Conservation (phyloP, 2,888 invertebrate genomes). For the Bellardia bayeri region DNA sequence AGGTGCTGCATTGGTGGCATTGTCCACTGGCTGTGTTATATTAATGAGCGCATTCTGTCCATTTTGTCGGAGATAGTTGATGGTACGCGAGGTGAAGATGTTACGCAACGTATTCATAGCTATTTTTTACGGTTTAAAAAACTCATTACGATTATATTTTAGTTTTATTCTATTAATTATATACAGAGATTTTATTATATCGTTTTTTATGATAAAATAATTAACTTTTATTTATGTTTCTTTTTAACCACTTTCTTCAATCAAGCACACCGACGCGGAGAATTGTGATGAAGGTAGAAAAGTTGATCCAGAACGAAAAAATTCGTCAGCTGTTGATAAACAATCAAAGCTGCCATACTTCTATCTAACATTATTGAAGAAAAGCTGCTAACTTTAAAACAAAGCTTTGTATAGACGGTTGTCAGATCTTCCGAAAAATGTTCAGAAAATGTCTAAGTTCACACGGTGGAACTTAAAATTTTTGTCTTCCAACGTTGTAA, state of each 20-base stretch:
- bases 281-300: neutral
- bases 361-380: neutral
- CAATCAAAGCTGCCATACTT: neutral
- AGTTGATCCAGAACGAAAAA: neutral
- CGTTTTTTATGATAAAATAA: neutral
- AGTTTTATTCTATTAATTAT: constrained; percentile 25
- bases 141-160: constrained; percentile 64
- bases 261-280: neutral
- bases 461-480: too few species aligned
- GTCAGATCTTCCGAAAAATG: too few species aligned
- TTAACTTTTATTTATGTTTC: neutral
- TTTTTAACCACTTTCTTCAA: constrained; percentile 5
- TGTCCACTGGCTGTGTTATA: constrained; percentile 77
- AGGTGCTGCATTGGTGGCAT: constrained; percentile 32
- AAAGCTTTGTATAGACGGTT: too few species aligned
- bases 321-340: constrained; percentile 28
- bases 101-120: constrained; percentile 81
- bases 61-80: constrained; percentile 80
- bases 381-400: too few species aligned
- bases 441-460: too few species aligned
- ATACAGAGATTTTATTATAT: neutral
- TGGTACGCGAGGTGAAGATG: constrained; percentile 78
- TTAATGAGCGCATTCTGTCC: constrained; percentile 82
- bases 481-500: too few species aligned
- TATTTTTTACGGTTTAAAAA: constrained; percentile 72